Conservation (phyloP, 2,797 vertebrate species). For the Coendou prehensilis region DNA sequence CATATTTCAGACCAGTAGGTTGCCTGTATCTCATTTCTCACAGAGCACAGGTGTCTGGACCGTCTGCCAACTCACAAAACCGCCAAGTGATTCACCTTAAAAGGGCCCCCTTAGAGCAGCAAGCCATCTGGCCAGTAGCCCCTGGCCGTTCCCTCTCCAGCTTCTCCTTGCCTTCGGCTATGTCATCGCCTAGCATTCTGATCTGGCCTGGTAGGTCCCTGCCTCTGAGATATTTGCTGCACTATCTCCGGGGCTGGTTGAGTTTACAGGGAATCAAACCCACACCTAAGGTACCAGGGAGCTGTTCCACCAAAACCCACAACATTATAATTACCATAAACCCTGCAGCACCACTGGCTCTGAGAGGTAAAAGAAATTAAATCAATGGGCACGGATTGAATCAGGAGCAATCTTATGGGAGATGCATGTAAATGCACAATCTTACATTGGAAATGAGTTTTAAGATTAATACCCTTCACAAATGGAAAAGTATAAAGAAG, state of each 20-base stretch:
- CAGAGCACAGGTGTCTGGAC: conserved; percentile 73
- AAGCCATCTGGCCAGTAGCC: conserved; percentile 73
- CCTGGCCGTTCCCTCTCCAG: background rate
- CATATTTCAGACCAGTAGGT: conserved; percentile 70
- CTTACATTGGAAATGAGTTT: conserved; percentile 84
- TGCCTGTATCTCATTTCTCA: conserved; percentile 69
- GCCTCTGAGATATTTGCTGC: background rate
- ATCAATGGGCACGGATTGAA: conserved; percentile 83
- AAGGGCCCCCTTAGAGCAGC: conserved; percentile 60
- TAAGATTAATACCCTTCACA: conserved; percentile 83
- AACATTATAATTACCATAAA: conserved; percentile 82
- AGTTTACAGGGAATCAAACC: conserved; percentile 60
- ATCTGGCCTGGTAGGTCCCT: background rate
- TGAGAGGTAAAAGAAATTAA: conserved; percentile 82
- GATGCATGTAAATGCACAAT: conserved; percentile 85
- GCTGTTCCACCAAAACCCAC: conserved; percentile 62
- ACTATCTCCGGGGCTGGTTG: background rate
- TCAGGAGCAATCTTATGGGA: conserved; percentile 82
- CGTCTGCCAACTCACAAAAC: conserved; percentile 69
- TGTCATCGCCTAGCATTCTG: background rate
- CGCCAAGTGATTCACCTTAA: conserved; percentile 79
- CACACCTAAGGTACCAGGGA: conserved; percentile 63
- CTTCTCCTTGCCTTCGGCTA: background rate
- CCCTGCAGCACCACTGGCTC: conserved; percentile 80
- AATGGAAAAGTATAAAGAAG: conserved; percentile 77